These are phyloP conservation scores for Lepus timidus DNA, from an alignment of 2,113 vertebrate genomes.

Conservation along the genomic window DNA sequence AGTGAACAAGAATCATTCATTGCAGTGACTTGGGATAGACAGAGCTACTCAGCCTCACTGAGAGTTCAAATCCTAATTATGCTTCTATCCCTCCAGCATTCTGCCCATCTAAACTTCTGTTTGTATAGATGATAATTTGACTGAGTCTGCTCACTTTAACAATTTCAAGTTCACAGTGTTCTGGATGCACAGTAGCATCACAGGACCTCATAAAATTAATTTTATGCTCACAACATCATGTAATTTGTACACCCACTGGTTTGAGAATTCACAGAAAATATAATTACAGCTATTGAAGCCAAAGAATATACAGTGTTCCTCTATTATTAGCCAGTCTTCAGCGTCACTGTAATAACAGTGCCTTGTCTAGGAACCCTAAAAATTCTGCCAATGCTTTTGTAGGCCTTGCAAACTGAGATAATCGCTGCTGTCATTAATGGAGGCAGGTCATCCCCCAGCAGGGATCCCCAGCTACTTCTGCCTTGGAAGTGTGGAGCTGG, in stretches of 20 bases:
- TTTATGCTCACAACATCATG: constrained; percentile 57
- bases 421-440: background rate
- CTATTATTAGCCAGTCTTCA: constrained; percentile 63
- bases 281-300: constrained; percentile 66
- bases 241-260: constrained; percentile 43
- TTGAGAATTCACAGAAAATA: constrained; percentile 71
- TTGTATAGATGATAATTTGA: constrained; percentile 21
- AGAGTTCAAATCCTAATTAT: background rate
- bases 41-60: background rate
- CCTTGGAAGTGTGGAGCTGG: background rate
- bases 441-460: background rate
- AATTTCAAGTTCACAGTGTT: background rate
- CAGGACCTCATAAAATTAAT: constrained; percentile 49
- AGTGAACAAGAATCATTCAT: constrained; percentile 16
- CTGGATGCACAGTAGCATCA: constrained; percentile 29
- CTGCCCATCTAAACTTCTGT: background rate
- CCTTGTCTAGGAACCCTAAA: constrained; percentile 51
- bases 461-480: background rate
- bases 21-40: background rate
- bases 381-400: background rate
- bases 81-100: accelerated
- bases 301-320: constrained; percentile 36
- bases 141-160: background rate
- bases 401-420: constrained; percentile 55
- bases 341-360: constrained; percentile 51